phyloP scores from a whole-genome alignment of 64 coral and sea anemone genomes.

The Cladopsammia gracilis region DNA sequence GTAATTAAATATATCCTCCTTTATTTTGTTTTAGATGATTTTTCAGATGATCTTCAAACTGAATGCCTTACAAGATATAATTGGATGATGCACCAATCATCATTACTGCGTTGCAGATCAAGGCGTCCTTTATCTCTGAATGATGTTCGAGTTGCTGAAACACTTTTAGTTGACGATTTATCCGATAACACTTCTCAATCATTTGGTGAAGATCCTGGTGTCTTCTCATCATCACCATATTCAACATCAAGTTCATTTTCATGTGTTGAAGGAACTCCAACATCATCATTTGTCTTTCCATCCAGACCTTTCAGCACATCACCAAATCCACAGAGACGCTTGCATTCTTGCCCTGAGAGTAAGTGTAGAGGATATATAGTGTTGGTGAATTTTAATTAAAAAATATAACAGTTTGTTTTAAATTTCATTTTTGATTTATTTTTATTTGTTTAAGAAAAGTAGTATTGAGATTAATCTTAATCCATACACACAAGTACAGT shows the following conservation, averaged over 20 bases:
- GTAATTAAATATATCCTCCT: not conserved
- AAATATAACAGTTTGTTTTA: too few species aligned
- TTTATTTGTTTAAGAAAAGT: too few species aligned
- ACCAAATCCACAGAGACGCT: not conserved
- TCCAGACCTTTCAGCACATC: not conserved
- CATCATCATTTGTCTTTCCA: not conserved
- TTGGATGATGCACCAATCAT: not conserved
- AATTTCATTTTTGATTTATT: too few species aligned
- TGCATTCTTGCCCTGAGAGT: slow-evolving; percentile 3
- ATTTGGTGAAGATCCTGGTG: not conserved
- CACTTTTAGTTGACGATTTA: not conserved
- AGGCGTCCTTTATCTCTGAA: slow-evolving; percentile 15
- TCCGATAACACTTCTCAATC: not conserved
- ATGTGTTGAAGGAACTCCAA: not conserved
- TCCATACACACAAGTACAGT: too few species aligned
- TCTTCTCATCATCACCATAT: not conserved
- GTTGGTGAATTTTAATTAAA: not conserved
- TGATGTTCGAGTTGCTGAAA: slow-evolving; percentile 23
- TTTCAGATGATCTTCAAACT: slow-evolving; percentile 12
- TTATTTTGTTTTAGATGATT: not conserved
- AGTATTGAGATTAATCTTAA: too few species aligned
- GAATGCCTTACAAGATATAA: not conserved
- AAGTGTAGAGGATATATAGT: not conserved
- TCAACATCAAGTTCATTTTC: slow-evolving; percentile 29
- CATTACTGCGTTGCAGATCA: not conserved